These are phyloP conservation scores for Eunapius fragilis DNA, from an alignment of 37 sponge, comb jelly and placozoan species.

Conservation along the genomic window DNA sequence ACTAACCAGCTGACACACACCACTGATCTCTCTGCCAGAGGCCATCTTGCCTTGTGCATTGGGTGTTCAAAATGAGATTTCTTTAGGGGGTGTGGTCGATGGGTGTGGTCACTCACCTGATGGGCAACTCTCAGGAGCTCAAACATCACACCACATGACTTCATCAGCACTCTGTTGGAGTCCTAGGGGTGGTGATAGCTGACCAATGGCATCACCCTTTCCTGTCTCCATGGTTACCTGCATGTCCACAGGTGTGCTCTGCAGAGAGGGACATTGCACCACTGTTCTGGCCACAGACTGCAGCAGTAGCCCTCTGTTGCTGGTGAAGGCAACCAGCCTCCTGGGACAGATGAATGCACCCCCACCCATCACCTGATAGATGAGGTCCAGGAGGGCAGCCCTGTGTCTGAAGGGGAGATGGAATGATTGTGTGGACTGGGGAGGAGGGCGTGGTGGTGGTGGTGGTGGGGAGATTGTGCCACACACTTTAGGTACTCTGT, in stretches of 20 bases:
- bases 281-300: slow-evolving; percentile 1
- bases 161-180: slow-evolving; percentile 19
- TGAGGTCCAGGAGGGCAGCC: slow-evolving; percentile 30
- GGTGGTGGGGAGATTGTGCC: no score
- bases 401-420: slow-evolving; percentile 5
- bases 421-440: no score
- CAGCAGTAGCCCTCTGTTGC: slow-evolving; percentile 17
- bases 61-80: not conserved
- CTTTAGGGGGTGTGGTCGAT: not conserved
- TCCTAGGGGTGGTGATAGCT: no score
- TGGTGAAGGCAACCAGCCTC: slow-evolving; percentile 9
- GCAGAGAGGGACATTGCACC: not conserved
- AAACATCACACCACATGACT: slow-evolving; percentile 35
- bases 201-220: no score
- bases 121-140: slow-evolving; percentile 35
- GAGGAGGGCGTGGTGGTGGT: no score
- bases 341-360: not conserved
- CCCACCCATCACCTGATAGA: slow-evolving; percentile 61
- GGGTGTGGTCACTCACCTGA: slow-evolving; percentile 25
- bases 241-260: not conserved
- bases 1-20: slow-evolving; percentile 18
- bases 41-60: slow-evolving; percentile 19
- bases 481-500: no score
- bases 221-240: slow-evolving; percentile 7
- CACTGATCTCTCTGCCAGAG: slow-evolving; percentile 5